Evolutionary conservation across 2,797 vertebrate species (phyloP).

Genomic region (Hypotaenidia okinawae): DNA sequence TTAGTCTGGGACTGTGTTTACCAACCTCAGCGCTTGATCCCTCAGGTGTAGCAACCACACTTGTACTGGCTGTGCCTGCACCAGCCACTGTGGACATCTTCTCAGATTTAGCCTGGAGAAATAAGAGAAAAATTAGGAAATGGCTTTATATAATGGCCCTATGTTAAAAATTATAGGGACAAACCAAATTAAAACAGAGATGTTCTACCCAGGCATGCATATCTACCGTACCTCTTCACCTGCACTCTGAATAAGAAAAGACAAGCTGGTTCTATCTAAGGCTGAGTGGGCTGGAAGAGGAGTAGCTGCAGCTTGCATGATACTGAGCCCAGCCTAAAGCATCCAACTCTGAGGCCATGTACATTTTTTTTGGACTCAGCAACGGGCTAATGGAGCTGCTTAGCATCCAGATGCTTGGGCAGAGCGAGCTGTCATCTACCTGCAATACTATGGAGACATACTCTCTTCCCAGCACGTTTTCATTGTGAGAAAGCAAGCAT

Average conservation of each 20-base stretch:
- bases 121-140: not conserved
- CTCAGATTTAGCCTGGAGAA: slow-evolving; percentile 43
- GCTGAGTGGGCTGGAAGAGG: not conserved
- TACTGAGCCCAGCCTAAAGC: not conserved
- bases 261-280: not conserved
- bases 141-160: not conserved
- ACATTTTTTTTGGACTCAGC: not conserved
- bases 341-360: accelerated
- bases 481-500: not conserved
- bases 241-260: not conserved
- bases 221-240: not conserved
- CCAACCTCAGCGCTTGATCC: slow-evolving; percentile 61
- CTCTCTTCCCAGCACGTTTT: not conserved
- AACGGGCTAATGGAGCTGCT: not conserved
- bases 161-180: not conserved
- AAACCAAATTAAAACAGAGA: not conserved
- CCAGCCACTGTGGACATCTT: not conserved
- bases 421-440: not conserved
- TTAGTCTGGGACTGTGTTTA: not conserved
- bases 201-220: not conserved
- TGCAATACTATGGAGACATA: not conserved
- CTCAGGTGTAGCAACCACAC: not conserved
- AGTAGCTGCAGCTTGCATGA: not conserved
- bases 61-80: not conserved
- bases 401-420: not conserved